Evolutionary conservation across 2,113 vertebrate genomes (phyloP).

Genomic region (Promerops cafer): DNA sequence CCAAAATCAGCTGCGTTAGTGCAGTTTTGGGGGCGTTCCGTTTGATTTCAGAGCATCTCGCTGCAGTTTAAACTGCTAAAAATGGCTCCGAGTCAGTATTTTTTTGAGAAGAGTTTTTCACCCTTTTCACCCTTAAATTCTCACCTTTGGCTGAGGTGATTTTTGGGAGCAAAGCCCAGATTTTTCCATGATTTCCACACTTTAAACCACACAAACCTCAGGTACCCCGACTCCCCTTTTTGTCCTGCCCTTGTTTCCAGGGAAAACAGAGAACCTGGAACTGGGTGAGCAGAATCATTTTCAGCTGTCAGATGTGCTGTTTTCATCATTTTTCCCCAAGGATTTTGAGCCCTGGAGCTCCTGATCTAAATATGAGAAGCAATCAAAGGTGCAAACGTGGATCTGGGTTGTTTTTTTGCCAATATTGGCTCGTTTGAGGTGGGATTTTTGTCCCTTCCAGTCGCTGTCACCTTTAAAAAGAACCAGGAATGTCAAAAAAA

Average conservation of each 20-base stretch:
- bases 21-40: fast-evolving
- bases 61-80: neutral
- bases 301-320: neutral
- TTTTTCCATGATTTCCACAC: neutral
- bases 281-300: neutral
- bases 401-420: neutral
- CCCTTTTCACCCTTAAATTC: neutral
- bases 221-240: neutral
- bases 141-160: neutral
- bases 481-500: neutral
- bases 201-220: fast-evolving
- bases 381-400: neutral
- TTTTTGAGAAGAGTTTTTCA: neutral
- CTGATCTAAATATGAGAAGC: neutral
- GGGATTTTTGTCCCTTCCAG: neutral
- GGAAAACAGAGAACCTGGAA: neutral
- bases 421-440: neutral
- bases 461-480: neutral
- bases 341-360: neutral
- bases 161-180: neutral
- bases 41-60: neutral
- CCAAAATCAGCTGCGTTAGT: fast-evolving
- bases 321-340: neutral
- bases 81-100: fast-evolving
- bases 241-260: neutral